phyloP scores from a whole-genome alignment of 2,888 invertebrate genomes.

The Nymphalis polychloros region DNA sequence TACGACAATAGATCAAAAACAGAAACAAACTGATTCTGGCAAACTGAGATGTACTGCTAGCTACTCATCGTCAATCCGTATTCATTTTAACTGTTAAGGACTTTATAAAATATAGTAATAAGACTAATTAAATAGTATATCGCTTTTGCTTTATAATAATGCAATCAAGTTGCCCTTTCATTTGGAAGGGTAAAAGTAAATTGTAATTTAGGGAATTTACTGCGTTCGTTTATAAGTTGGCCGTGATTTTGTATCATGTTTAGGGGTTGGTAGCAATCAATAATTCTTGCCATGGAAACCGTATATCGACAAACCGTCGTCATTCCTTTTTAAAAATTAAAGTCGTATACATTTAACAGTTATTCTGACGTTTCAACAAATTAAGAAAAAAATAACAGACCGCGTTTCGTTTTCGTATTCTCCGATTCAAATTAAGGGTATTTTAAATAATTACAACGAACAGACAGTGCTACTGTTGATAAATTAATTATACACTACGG shows the following conservation, averaged over 20 bases:
- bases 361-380: neutral
- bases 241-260: neutral
- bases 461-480: slow-evolving; percentile 34
- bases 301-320: neutral
- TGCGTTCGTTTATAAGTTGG: neutral
- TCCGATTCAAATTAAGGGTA: slow-evolving; percentile 17
- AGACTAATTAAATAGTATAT: neutral
- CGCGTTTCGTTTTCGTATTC: slow-evolving; percentile 18
- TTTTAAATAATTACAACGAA: slow-evolving; percentile 31
- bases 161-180: neutral
- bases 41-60: too few relatives aligned
- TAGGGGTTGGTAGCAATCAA: slow-evolving; percentile 21
- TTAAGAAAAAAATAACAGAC: neutral
- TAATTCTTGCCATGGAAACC: slow-evolving; percentile 20
- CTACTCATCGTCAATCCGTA: too few relatives aligned
- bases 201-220: neutral
- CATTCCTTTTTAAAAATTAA: too few relatives aligned
- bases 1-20: too few relatives aligned
- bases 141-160: neutral
- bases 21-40: too few relatives aligned
- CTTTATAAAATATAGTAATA: too few relatives aligned
- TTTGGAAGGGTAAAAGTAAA: neutral
- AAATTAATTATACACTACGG: slow-evolving; percentile 33
- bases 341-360: neutral
- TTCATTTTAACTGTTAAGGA: too few relatives aligned